Evolutionary conservation across 2,797 vertebrate genomes (phyloP), one percentile per base, ranked within the genome.

Genomic region (Parambassis ranga): DNA sequence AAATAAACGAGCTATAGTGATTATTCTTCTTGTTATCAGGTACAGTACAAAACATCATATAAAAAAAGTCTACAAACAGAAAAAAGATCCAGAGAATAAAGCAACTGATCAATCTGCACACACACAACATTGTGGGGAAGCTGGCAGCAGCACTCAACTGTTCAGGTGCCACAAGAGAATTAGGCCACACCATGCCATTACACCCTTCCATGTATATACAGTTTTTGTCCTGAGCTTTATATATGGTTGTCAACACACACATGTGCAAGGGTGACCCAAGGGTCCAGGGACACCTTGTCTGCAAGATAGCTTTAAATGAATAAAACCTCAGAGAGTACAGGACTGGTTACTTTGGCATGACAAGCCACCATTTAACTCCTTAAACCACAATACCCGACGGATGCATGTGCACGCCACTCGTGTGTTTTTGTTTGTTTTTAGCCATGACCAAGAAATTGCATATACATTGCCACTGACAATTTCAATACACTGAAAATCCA

Each of bases 1-100:
- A 90, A 91, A 91, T 89, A 91, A 90, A 87, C 87, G 83, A 73
- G 73, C 76, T 86, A 84, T 86, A 83, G 84, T 81, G 79, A 86
- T 78, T 61, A 18, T 73, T 85, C 15, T 47, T 78, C 28, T 79
- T 50, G 63, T 53, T 64, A 73, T 57, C 74, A 75, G 66, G 62
- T 86, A 82, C 64, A 85, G 77, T 89, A 88, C 65, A 88, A 89
- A 89, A 88, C 48, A 70, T 82, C 42, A 66, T 71, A 26, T 43
- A 61, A 59, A 63, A 44, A 42, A 51, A 44, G 13, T 60, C 41
- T 71, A 73, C 33, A 41, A 72, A 68, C 33, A 77, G 26, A 85
- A 82, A 75, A 37, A 58, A 69, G 37, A 78, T 73, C 65, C 50
- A 78, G 57, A 80, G 55, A 37, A 61, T 67, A 73, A 74, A 85